phyloP scores from a whole-genome alignment of 2,797 vertebrate genomes.

The Rhinogobio ventralis region DNA sequence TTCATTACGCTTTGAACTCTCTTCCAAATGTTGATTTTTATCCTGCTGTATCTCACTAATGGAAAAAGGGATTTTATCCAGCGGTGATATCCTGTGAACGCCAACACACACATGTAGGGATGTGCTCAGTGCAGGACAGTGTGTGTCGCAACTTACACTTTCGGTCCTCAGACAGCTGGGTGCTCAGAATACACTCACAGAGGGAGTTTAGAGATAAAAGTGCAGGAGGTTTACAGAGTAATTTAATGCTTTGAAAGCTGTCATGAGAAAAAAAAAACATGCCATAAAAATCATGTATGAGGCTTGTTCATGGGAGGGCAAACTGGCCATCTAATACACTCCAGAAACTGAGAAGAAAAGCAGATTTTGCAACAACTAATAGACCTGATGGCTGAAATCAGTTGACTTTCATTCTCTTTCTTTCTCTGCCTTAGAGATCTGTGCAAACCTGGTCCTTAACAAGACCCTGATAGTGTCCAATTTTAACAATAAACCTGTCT shows the following conservation, averaged over 20 bases:
- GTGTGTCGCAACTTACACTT: constrained; percentile 16
- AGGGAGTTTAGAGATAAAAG: constrained; percentile 1
- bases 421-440: not conserved
- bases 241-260: constrained; percentile 9
- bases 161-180: not conserved
- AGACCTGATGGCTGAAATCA: not conserved
- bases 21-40: constrained; percentile 20
- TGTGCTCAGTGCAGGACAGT: constrained; percentile 8
- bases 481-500: too few species aligned
- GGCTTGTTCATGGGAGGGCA: not conserved
- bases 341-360: not conserved
- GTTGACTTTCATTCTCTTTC: not conserved
- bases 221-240: not conserved
- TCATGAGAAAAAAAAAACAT: not conserved
- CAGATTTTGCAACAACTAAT: not conserved
- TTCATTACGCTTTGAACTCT: constrained; percentile 4
- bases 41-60: constrained; percentile 16
- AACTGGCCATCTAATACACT: not conserved
- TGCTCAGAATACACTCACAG: not conserved
- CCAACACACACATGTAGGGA: constrained; percentile 15
- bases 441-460: not conserved
- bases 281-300: constrained; percentile 12
- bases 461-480: too few species aligned
- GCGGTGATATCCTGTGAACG: constrained; percentile 20
- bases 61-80: constrained; percentile 32